Conservation (phyloP, 2,888 invertebrate genomes). For the Rhogogaster chlorosoma region DNA sequence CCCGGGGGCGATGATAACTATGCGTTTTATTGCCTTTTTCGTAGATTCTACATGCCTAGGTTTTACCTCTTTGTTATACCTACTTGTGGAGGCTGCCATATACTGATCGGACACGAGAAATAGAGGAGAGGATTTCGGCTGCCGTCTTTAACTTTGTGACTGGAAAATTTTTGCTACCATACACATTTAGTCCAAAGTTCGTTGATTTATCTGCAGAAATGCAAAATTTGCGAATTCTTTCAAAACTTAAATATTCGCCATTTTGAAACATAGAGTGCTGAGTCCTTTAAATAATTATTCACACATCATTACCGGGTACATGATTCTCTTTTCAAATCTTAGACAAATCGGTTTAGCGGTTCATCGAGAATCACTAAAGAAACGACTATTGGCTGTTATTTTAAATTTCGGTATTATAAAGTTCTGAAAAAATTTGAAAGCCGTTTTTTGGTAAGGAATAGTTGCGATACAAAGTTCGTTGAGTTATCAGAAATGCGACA, state of each 20-base stretch:
- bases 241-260: neutral
- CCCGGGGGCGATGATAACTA: slow-evolving; percentile 15
- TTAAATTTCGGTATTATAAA: neutral
- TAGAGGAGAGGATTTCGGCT: neutral
- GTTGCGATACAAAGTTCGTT: neutral
- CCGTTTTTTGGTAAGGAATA: neutral
- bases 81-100: neutral
- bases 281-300: neutral
- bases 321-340: neutral
- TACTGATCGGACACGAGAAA: neutral
- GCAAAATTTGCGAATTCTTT: neutral
- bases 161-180: neutral
- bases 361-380: neutral
- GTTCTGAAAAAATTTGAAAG: neutral
- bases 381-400: neutral
- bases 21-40: slow-evolving; percentile 13
- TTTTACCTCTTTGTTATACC: neutral
- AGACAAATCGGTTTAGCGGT: neutral
- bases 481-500: neutral
- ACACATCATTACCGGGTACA: neutral
- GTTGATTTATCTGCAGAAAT: neutral
- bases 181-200: neutral
- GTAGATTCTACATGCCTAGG: neutral
- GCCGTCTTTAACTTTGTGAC: neutral
- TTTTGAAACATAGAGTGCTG: neutral